Percentiles rank a stretch among this genome's conserved stretches.
phyloP scores from a whole-genome alignment of 2,888 invertebrate species.

The Hypselothyrea guttata region DNA sequence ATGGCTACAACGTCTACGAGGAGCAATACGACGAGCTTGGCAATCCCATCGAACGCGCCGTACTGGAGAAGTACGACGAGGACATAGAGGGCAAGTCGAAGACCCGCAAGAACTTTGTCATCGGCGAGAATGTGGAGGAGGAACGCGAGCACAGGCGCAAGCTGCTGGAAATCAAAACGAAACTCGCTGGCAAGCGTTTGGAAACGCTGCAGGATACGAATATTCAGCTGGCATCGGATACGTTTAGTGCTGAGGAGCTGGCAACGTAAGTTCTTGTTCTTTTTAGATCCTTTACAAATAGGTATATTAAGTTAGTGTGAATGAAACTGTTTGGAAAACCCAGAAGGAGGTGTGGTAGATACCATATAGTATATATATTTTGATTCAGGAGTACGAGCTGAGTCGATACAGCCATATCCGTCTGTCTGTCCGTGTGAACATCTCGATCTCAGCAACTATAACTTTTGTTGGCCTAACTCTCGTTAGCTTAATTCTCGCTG shows the following conservation, averaged over 20 bases:
- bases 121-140: conserved; percentile 87
- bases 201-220: conserved; percentile 89
- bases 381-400: no score
- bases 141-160: conserved; percentile 84
- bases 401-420: no score
- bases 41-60: conserved; percentile 85
- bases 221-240: conserved; percentile 91
- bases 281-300: no score
- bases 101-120: conserved; percentile 87
- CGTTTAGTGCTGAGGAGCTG: conserved; percentile 92
- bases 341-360: no score
- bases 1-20: conserved; percentile 93
- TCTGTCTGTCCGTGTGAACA: no score
- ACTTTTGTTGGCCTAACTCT: no score
- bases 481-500: no score
- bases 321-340: no score
- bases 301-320: no score
- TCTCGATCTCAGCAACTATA: no score
- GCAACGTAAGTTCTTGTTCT: conserved; percentile 84
- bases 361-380: no score
- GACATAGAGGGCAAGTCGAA: conserved; percentile 86
- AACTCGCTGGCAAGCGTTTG: conserved; percentile 86
- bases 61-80: conserved; percentile 97
- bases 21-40: conserved; percentile 88
- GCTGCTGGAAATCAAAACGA: conserved; percentile 84